phyloP scores from a whole-genome alignment of 2,797 vertebrate species.

The Lemur catta region DNA sequence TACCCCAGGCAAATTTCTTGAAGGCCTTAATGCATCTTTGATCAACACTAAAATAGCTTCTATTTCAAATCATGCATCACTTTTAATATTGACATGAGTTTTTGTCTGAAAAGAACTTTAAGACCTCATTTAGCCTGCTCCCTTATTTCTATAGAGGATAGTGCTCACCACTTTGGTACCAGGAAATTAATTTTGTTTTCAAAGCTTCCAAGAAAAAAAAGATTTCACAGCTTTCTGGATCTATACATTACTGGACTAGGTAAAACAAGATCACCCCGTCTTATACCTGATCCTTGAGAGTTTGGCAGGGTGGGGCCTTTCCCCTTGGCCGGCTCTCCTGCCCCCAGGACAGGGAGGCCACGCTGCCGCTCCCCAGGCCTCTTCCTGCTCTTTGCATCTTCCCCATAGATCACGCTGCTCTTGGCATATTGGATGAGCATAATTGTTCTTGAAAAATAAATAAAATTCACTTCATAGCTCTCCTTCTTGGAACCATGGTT shows the following conservation, averaged over 20 bases:
- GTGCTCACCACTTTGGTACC: not conserved
- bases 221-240: not conserved
- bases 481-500: not conserved
- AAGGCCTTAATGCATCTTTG: not conserved
- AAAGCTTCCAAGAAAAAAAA: not conserved
- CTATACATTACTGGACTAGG: not conserved
- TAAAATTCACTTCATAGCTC: not conserved
- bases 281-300: not conserved
- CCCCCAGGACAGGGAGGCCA: not conserved
- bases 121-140: not conserved
- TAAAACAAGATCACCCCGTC: not conserved
- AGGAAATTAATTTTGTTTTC: constrained; percentile 34
- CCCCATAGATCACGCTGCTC: not conserved
- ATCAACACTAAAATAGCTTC: not conserved
- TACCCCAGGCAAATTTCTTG: not conserved
- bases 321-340: too few relatives aligned
- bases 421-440: not conserved
- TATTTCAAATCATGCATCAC: not conserved
- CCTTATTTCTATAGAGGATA: not conserved
- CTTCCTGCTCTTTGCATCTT: not conserved
- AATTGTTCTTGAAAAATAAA: not conserved
- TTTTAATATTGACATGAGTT: not conserved
- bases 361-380: not conserved
- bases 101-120: not conserved
- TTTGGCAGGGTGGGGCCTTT: not conserved